Base-by-base conservation (phyloP, 2,113 vertebrate genomes). In the Pygoscelis adeliae region DNA sequence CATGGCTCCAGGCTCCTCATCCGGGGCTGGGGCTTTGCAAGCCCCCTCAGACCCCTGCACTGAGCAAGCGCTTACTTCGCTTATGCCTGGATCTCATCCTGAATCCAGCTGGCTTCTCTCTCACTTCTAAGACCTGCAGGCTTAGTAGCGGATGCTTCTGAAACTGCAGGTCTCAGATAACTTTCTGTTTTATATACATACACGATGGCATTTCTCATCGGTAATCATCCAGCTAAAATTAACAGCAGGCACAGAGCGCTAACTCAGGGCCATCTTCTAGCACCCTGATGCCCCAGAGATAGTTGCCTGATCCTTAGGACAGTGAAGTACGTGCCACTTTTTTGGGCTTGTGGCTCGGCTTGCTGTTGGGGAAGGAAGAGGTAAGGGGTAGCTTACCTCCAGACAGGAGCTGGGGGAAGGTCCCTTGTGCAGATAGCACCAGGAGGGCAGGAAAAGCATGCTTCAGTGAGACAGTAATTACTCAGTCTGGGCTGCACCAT, bases 11-110 rank as follows among this genome's bases (percentile, higher is more conserved):
- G 70, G 29, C 32, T 84, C 13, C 65, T 53, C 15, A 17, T 1
- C 5, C 0, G 1, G 15, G 19, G 8, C 49, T 58, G 49, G 26
- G 36, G 9, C 44, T 93, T 49, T 73, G 40, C 80, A 91, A 87
- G 34, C 9, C 25, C 11, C 11, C 17, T 66, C 61, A 81, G 42
- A 53, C 4, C 26, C 11, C 32, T 47, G 17, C 5, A 23, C 18
- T 27, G 8, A 32, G 62, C 0, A 0, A 83, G 76, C 25, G 0
- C 14, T 56, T 82, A n/a, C 20, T 82, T 67, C 1, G 2, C 30
- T 49, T 58, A 19, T 1, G 5, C 25, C 50, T 50, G 27, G 25
- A 34, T 53, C 10, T 47, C 34, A 53, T 49, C n/a, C 26, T 74
- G 50, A 40, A 58, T 47, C 34, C 16, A 36, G 6, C 14, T 79